Evolutionary conservation across 2,797 vertebrate species (phyloP).

Genomic region (Hapalemur alaotrensis): DNA sequence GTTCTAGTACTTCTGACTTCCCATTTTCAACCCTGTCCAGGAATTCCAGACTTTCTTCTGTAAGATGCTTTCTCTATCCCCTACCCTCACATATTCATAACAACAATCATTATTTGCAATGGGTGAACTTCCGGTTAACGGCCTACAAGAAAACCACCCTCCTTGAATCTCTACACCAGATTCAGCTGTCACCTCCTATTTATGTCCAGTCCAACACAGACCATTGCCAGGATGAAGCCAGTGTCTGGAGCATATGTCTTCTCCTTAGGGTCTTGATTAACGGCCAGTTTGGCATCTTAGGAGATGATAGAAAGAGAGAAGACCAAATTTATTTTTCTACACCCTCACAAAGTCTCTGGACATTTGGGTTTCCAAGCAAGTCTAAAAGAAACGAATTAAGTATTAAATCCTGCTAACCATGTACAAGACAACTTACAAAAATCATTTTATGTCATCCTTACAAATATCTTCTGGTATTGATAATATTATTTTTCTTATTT

Average conservation of each 20-base stretch:
- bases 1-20: neutral
- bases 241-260: slow-evolving; percentile 40
- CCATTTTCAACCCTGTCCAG: neutral
- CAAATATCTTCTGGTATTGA: neutral
- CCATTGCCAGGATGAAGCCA: slow-evolving; percentile 39
- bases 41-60: neutral
- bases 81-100: neutral
- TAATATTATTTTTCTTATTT: neutral
- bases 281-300: slow-evolving; percentile 63
- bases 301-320: neutral
- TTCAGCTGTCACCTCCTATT: slow-evolving; percentile 58
- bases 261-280: slow-evolving; percentile 54
- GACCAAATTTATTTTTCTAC: neutral
- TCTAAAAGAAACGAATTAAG: neutral
- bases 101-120: neutral
- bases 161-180: neutral
- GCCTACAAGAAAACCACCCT: neutral
- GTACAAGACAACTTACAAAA: neutral
- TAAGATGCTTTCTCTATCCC: neutral
- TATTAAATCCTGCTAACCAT: neutral
- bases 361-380: slow-evolving; percentile 28
- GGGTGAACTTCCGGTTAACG: neutral
- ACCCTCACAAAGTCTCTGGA: neutral
- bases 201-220: neutral
- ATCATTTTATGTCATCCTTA: neutral